phyloP scores from a whole-genome alignment of 2,888 invertebrate species.

The Phalera bucephala region DNA sequence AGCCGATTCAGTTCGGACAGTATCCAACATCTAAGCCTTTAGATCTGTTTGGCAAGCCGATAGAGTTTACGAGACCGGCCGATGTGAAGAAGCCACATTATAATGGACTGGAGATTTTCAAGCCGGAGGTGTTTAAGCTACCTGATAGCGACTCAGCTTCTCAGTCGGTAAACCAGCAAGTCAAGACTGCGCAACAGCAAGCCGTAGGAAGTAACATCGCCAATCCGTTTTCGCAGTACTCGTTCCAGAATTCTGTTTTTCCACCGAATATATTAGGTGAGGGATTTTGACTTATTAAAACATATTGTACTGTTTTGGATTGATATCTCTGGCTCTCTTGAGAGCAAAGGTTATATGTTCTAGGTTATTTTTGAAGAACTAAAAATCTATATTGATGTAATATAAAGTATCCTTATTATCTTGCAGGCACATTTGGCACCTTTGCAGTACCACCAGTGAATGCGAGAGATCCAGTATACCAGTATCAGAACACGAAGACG shows the following conservation, averaged over 20 bases:
- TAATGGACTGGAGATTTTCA: constrained; percentile 57
- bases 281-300: constrained; percentile 6
- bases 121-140: constrained; percentile 70
- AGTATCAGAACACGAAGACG: constrained; percentile 62
- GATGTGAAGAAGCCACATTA: constrained; percentile 45
- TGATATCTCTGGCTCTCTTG: too few relatives aligned
- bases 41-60: constrained; percentile 60
- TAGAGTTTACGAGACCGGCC: constrained; percentile 59
- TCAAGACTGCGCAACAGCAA: constrained; percentile 74
- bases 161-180: constrained; percentile 61
- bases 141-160: constrained; percentile 65
- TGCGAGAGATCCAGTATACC: constrained; percentile 72
- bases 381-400: too few relatives aligned
- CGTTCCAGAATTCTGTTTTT: constrained; percentile 62
- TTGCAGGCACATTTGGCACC: constrained; percentile 81
- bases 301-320: neutral
- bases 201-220: constrained; percentile 39
- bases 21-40: constrained; percentile 60
- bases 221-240: constrained; percentile 59
- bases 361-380: too few relatives aligned
- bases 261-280: constrained; percentile 73
- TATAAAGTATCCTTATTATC: neutral
- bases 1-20: constrained; percentile 66
- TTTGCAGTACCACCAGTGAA: constrained; percentile 83
- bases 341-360: too few relatives aligned